A percentile compares a stretch with the other conserved stretches of the same genome.
Conservation (phyloP, 2,888 invertebrate species). For the Leptinotarsa rubiginosa region DNA sequence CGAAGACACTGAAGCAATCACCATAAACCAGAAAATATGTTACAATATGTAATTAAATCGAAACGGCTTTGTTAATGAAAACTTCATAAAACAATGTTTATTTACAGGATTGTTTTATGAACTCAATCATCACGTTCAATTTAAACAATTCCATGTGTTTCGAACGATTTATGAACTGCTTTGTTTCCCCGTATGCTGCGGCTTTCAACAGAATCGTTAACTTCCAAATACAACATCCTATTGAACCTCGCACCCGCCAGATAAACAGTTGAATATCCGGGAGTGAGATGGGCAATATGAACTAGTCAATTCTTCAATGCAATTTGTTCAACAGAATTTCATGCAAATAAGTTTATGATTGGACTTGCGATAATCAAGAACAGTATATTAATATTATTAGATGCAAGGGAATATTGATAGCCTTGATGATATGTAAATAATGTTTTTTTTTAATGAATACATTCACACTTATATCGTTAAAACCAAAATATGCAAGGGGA, state of each 20-base stretch:
- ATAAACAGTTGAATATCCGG: slow-evolving; percentile 34
- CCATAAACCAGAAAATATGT: slow-evolving; percentile 34
- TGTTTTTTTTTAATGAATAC: no score
- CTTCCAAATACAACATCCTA: slow-evolving; percentile 47
- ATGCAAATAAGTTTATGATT: no score
- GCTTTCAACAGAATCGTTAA: slow-evolving; percentile 56
- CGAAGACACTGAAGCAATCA: slow-evolving; percentile 24
- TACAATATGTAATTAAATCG: slow-evolving; percentile 48
- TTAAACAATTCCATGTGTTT: slow-evolving; percentile 58
- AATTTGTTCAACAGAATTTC: no score
- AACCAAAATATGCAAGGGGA: no score
- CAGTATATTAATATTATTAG: no score
- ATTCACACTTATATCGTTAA: no score
- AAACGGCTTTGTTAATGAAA: slow-evolving; percentile 45
- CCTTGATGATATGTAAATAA: no score
- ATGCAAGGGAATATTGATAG: no score
- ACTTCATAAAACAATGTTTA: slow-evolving; percentile 56
- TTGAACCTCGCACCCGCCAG: slow-evolving; percentile 38
- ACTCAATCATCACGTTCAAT: slow-evolving; percentile 56
- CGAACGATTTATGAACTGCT: slow-evolving; percentile 56
- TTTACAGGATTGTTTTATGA: slow-evolving; percentile 55
- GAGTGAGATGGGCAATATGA: slow-evolving; percentile 31
- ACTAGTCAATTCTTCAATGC: not conserved
- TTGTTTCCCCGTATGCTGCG: slow-evolving; percentile 55
- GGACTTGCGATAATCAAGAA: no score